Base-by-base conservation (phyloP, 2,888 invertebrate genomes). In the Macrosoma leucophasiata region DNA sequence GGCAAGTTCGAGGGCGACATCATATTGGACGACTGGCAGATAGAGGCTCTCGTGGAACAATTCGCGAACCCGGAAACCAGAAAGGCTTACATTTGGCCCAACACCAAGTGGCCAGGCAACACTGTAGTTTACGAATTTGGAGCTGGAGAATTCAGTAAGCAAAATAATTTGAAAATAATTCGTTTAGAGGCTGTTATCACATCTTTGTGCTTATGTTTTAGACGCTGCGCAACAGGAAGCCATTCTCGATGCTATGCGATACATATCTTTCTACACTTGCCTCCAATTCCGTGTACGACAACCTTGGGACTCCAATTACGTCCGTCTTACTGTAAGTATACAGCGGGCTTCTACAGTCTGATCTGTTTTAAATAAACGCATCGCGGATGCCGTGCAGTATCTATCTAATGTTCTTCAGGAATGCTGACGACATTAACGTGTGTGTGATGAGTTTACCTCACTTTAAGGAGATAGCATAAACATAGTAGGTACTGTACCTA, bases 1-100 rank as follows among this genome's bases (percentile, higher is more conserved):
- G 78, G 77, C 42, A 68, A 64, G 43, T 81, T 51, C 52, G 58
- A 81, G 29, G 81, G 81, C 1, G 81, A 81, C 48, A 75, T 81
- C 13, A 41, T 79, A 3, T 57, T 81, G 12, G 78, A 78, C 17
- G 74, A 78, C 33, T 62, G 59, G 46, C 65, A 73, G 35, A 67
- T 74, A 17, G 70, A 75, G 9, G 47, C 38, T 11, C 61, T 81
- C 60, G 41, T 81, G 23, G 36, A 55, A 28, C 59, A 71, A 33
- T 79, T 54, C 43, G 61, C 75, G 0, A n/a, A 41, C 52, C 26
- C 78, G 78, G 3, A 60, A 73, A 59, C 59, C 5, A 58, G 75
- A 13, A 74, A 64, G 39, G 77, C 76, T 0, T 76, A 74, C 52
- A 63, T 49, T 36, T 65, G 61, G 45, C 70, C 74, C 0, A 46